Conservation (phyloP, 2,113 vertebrate species). For the Festucalex cinctus region DNA sequence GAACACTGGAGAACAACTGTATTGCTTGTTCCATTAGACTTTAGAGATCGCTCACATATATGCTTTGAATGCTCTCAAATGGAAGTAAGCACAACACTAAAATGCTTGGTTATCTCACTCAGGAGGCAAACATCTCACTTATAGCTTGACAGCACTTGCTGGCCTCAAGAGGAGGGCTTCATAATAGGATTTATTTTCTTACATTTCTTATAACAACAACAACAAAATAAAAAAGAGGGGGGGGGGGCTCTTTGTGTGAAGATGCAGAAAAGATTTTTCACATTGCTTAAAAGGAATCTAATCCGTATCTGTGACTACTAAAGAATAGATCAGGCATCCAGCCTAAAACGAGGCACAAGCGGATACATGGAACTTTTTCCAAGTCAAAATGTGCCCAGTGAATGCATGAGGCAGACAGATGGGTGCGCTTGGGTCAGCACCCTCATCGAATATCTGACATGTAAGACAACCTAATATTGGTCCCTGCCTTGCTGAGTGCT, state of each 20-base stretch:
- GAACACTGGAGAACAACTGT: constrained; percentile 18
- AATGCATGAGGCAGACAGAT: not conserved
- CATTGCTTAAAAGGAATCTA: not conserved
- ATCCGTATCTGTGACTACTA: not conserved
- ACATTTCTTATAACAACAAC: not conserved
- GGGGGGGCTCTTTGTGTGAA: not conserved
- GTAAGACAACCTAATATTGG: constrained; percentile 19
- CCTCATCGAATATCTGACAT: constrained; percentile 32
- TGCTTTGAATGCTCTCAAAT: constrained; percentile 59
- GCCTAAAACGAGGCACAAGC: constrained; percentile 7
- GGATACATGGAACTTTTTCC: not conserved
- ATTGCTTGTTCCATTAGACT: constrained; percentile 48
- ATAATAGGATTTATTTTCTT: not conserved
- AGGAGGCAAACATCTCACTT: constrained; percentile 54
- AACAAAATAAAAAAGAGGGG: too few species aligned
- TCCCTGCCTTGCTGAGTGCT: not conserved
- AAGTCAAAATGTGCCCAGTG: constrained; percentile 11
- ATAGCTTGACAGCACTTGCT: not conserved
- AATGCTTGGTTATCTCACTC: constrained; percentile 42
- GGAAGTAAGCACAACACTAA: constrained; percentile 53
- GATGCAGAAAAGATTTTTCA: not conserved
- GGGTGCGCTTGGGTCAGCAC: constrained; percentile 31
- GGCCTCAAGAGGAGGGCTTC: not conserved
- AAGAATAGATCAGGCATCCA: not conserved
- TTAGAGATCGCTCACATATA: constrained; percentile 20